Evolutionary conservation across 2,113 vertebrate genomes (phyloP).

Genomic region (Grammomys surdaster): DNA sequence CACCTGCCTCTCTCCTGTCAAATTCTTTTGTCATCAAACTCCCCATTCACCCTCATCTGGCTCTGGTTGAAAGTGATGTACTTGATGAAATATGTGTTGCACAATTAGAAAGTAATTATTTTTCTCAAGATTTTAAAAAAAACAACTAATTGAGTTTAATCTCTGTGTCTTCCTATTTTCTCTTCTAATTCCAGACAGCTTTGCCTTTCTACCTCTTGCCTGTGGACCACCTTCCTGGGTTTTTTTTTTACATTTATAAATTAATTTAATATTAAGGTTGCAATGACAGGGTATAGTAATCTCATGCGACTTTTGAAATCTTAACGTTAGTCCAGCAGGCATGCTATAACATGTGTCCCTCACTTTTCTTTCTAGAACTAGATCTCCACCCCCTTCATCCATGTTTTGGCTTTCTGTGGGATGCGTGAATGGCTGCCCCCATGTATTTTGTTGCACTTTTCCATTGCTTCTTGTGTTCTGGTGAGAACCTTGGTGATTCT

Average conservation of each 20-base stretch:
- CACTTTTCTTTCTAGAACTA: conserved; percentile 75
- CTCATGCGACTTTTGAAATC: not conserved
- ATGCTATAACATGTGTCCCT: conserved; percentile 70
- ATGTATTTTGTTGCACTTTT: conserved; percentile 59
- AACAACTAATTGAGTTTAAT: conserved; percentile 46
- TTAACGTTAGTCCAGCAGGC: not conserved
- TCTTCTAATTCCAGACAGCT: not conserved
- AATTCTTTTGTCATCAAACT: not conserved
- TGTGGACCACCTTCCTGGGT: not conserved
- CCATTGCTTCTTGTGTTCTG: conserved; percentile 75
- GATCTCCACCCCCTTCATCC: conserved; percentile 14
- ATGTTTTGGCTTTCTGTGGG: conserved; percentile 71
- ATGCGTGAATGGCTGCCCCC: conserved; percentile 57
- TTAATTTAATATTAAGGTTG: not conserved
- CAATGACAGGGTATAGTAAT: not conserved
- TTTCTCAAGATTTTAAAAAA: not conserved
- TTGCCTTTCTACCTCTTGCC: not conserved
- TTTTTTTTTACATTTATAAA: not conserved
- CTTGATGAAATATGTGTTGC: not conserved
- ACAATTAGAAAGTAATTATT: conserved; percentile 8
- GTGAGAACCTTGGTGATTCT: conserved; percentile 63
- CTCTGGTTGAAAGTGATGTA: not conserved
- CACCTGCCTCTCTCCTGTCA: not conserved
- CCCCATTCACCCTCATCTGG: not conserved
- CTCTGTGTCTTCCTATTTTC: conserved; percentile 11